Conservation (phyloP, 2,113 vertebrate genomes). For the Embiotoca jacksoni region DNA sequence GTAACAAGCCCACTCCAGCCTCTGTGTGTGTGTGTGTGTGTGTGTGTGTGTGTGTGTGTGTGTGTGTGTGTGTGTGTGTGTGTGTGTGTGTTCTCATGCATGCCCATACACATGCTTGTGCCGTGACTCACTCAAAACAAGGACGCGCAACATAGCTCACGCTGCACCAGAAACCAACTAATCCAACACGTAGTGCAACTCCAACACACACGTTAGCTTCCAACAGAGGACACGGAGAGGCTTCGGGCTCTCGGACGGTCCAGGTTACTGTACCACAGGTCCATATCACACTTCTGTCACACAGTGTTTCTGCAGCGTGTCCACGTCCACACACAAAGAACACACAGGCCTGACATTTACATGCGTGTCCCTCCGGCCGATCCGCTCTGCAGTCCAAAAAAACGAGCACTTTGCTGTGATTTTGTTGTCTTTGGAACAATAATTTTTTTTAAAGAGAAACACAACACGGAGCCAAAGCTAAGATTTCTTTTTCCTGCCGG, state of each 20-base stretch:
- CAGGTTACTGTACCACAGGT: conserved; percentile 13
- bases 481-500: conserved; percentile 52
- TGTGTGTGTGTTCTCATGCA: conserved; percentile 17
- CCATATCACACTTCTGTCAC: conserved; percentile 17
- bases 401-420: conserved; percentile 46
- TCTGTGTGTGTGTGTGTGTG: conserved; percentile 29
- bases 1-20: conserved; percentile 59
- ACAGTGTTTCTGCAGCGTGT: conserved; percentile 14
- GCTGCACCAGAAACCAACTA: conserved; percentile 53
- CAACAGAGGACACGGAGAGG: conserved; percentile 17
- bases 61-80: conserved; percentile 18
- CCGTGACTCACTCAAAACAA: conserved; percentile 71
- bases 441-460: conserved; percentile 19
- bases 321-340: conserved; percentile 24
- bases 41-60: conserved; percentile 21
- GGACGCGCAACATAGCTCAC: conserved; percentile 54
- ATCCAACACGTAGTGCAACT: conserved; percentile 32
- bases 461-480: conserved; percentile 50
- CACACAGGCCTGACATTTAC: conserved; percentile 40
- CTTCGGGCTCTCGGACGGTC: background rate
- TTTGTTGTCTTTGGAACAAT: conserved; percentile 63
- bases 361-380: background rate
- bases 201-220: conserved; percentile 31
- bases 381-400: conserved; percentile 40
- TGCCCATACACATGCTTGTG: conserved; percentile 51